Base-by-base conservation (phyloP, 2,888 invertebrate species). In the Cephus nigrinus region DNA sequence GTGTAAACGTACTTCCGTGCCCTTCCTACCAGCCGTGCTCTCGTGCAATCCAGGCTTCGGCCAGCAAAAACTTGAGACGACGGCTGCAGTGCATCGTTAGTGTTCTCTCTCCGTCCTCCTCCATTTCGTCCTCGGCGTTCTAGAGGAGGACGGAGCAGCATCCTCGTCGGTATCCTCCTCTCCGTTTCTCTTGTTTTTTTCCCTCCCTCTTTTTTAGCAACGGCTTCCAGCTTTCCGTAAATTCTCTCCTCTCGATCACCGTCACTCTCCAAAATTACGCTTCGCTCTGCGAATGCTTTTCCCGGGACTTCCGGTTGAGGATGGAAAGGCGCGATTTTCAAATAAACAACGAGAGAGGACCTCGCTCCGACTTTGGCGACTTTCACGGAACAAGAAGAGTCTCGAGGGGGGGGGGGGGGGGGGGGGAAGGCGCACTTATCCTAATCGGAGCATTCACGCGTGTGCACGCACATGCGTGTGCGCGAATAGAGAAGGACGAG, bases 1-100 rank as follows among this genome's bases (percentile, higher is more conserved):
- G 40, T 15, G 40, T 40, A 40, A 40, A 40, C 40, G 40, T 40
- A 40, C 40, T 40, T 40, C 40, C 15, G 31, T 79, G 74, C 40
- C 72, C 79, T 73, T 79, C 79, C 40, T 75, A 80, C 68, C 68
- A 73, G 78, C 76, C 75, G 81, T 79, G 75, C 83, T 72, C 80
- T 78, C 79, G 81, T 80, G 82, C 81, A 85, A 85, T 85, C 84
- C 79, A 81, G 71, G 31, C 78, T 79, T 68, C 74, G 73, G 80
- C 80, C 81, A 80, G 83, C 84, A 85, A 85, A 82, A 81, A 84
- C 78, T 75, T 80, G 84, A 85, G 84, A 85, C 84, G 85, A 82
- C 86, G 85, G 84, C 85, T 84, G 85, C 85, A 83, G 83, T 85
- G 87, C 86, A 87, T 89, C 90, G 89, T 90, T 90, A 90, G 88